A percentile compares a stretch with the other conserved stretches of the same genome.
Conservation (phyloP, 1,140 invertebrate genomes). For the honey bee (Apis mellifera) region Amel_HAv3.1 CM009933.2:12555001-12555500, state of each 20-base stretch:
- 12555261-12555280: not conserved
- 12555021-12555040: not conserved
- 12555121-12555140: not conserved
- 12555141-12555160: too few relatives aligned
- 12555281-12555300: not conserved
- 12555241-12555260: not conserved
- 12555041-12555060: not conserved
- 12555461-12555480: too few relatives aligned
- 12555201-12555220: not conserved
- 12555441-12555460: too few relatives aligned
- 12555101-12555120: not conserved
- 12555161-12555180: too few relatives aligned
- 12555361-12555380: not conserved
- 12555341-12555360: conserved; percentile 31
- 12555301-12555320: conserved; percentile 3
- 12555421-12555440: not conserved
- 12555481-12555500: too few relatives aligned
- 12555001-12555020: not conserved
- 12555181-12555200: not conserved
- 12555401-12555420: not conserved
- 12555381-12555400: not conserved
- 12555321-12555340: not conserved
- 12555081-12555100: not conserved
- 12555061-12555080: too few relatives aligned
- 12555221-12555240: not conserved